Percentiles rank a stretch among this genome's conserved stretches.
phyloP scores from a whole-genome alignment of 2,113 vertebrate species.

The zebrafish (Danio rerio) region DNA sequence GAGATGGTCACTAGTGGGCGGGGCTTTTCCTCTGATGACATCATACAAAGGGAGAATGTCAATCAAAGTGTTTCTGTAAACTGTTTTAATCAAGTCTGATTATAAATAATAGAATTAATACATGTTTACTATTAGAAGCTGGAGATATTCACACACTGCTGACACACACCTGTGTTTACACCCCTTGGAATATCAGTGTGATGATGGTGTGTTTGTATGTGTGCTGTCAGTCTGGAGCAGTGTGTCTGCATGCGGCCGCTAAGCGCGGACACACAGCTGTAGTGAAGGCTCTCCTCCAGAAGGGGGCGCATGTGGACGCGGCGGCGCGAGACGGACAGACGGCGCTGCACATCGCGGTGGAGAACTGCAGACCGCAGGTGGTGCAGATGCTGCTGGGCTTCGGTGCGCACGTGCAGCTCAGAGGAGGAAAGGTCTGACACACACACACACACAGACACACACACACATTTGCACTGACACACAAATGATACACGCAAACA shows the following conservation, averaged over 20 bases:
- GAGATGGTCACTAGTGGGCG: too few species aligned
- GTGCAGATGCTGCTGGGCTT: slow-evolving; percentile 70
- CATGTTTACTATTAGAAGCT: too few species aligned
- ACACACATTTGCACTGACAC: too few species aligned
- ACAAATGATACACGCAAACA: too few species aligned
- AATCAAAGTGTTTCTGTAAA: too few species aligned
- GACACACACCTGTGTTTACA: too few species aligned
- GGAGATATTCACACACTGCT: too few species aligned
- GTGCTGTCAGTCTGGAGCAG: slow-evolving; percentile 60
- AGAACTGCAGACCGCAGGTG: slow-evolving; percentile 67
- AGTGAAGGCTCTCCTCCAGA: slow-evolving; percentile 67
- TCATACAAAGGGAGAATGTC: too few species aligned
- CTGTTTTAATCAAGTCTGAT: too few species aligned
- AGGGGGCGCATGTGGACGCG: slow-evolving; percentile 67
- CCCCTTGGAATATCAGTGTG: neutral
- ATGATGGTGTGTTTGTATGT: neutral
- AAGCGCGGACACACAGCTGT: slow-evolving; percentile 66
- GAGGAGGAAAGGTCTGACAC: slow-evolving; percentile 66
- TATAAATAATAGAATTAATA: too few species aligned
- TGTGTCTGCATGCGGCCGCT: slow-evolving; percentile 69
- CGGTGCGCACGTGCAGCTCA: slow-evolving; percentile 68
- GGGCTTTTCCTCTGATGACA: too few species aligned
- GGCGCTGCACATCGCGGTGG: slow-evolving; percentile 65
- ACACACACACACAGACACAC: neutral
- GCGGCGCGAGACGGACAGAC: slow-evolving; percentile 64